Evolutionary conservation across 2,113 vertebrate genomes (phyloP).

Genomic region (Procavia capensis): DNA sequence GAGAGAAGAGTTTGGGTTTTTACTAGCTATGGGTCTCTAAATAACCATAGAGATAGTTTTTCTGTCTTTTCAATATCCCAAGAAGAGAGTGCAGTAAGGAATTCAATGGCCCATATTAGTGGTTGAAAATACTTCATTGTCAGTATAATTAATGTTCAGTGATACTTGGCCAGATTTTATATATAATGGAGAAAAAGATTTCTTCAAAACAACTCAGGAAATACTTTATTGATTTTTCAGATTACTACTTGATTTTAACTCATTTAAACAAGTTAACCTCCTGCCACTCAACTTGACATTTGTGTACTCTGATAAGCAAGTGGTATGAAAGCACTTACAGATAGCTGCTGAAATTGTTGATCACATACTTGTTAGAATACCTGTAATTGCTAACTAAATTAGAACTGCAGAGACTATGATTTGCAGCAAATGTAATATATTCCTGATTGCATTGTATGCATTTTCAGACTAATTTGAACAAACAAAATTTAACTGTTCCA

Average conservation of each 20-base stretch:
- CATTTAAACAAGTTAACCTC: neutral
- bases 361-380: neutral
- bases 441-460: neutral
- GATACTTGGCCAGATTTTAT: slow-evolving; percentile 7
- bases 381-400: slow-evolving; percentile 29
- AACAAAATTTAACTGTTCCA: neutral
- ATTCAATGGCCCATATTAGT: neutral
- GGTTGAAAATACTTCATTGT: neutral
- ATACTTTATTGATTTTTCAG: slow-evolving; percentile 1
- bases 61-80: neutral
- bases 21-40: neutral
- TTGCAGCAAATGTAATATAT: slow-evolving; percentile 21
- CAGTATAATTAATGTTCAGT: neutral
- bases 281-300: neutral
- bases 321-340: neutral
- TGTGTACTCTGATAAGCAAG: neutral
- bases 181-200: neutral
- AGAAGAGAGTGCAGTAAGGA: slow-evolving; percentile 11
- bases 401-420: neutral
- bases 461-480: neutral
- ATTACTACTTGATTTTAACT: slow-evolving; percentile 33
- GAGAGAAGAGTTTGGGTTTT: neutral
- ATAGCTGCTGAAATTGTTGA: neutral
- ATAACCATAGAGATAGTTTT: neutral
- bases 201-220: slow-evolving; percentile 23